phyloP scores from a whole-genome alignment of 1,140 invertebrate genomes.

The Pogonomyrmex californicus region DNA sequence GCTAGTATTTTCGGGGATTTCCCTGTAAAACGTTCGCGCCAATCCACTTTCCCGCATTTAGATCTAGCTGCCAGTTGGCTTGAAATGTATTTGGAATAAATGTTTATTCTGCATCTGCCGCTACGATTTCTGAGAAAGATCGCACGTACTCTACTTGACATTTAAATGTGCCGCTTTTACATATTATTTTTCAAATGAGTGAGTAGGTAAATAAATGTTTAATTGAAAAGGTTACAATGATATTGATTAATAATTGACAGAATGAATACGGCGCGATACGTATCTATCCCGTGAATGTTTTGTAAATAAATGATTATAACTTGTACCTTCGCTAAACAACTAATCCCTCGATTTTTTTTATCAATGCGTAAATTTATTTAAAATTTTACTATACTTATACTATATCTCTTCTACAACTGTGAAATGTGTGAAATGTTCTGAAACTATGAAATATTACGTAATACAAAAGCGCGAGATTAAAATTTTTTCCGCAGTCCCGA shows the following conservation, averaged over 20 bases:
- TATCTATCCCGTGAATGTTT: background rate
- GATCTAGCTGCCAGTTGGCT: constrained; percentile 40
- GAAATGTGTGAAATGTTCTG: background rate
- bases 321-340: constrained; percentile 1
- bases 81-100: constrained; percentile 60
- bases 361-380: background rate
- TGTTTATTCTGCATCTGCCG: constrained; percentile 52
- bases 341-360: background rate
- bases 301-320: background rate
- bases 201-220: background rate
- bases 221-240: background rate
- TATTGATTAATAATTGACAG: too few species aligned
- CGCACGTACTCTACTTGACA: background rate
- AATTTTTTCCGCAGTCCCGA: background rate
- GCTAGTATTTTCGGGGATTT: constrained; percentile 58
- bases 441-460: background rate
- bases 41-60: constrained; percentile 49
- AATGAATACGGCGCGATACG: too few species aligned
- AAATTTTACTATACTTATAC: background rate
- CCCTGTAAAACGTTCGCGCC: constrained; percentile 25
- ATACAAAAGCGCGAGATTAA: background rate
- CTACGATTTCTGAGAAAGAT: constrained; percentile 39
- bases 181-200: constrained; percentile 20
- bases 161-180: constrained; percentile 30
- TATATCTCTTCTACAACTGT: background rate